phyloP scores from a whole-genome alignment of 1,140 invertebrate genomes.

The Drosophila albomicans region DNA sequence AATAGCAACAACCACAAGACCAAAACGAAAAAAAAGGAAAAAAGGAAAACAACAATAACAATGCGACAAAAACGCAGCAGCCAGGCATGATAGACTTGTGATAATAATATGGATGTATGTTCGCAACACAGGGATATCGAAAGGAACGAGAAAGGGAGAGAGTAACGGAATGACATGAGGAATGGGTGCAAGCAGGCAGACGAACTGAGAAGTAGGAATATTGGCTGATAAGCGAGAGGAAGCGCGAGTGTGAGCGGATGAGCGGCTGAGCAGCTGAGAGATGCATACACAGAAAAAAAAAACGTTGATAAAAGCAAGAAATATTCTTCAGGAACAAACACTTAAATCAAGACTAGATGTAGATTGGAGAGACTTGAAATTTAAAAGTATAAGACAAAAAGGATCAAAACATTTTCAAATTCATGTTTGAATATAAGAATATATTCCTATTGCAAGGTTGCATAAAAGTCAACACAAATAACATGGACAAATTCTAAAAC shows the following conservation, averaged over 20 bases:
- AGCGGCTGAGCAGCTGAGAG: not conserved
- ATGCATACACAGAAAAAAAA: slow-evolving; percentile 1
- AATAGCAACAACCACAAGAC: slow-evolving; percentile 38
- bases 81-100: slow-evolving; percentile 58
- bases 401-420: too few species aligned
- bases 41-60: slow-evolving; percentile 10
- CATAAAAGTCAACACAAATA: too few species aligned
- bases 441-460: too few species aligned
- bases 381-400: too few species aligned
- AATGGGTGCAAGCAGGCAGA: not conserved
- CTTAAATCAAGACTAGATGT: too few species aligned
- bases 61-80: slow-evolving; percentile 31
- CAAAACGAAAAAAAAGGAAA: not conserved
- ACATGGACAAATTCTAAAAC: too few species aligned
- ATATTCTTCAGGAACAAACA: too few species aligned
- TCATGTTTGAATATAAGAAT: too few species aligned
- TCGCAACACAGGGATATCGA: slow-evolving; percentile 10
- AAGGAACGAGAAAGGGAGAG: slow-evolving; percentile 6
- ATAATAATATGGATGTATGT: slow-evolving; percentile 32
- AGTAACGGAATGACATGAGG: not conserved
- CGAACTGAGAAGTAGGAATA: not conserved
- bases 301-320: too few species aligned
- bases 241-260: too few species aligned
- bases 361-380: too few species aligned
- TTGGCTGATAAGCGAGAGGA: too few species aligned